Base-by-base conservation (phyloP, 2,797 vertebrate species). In the Myotis pilosus region DNA sequence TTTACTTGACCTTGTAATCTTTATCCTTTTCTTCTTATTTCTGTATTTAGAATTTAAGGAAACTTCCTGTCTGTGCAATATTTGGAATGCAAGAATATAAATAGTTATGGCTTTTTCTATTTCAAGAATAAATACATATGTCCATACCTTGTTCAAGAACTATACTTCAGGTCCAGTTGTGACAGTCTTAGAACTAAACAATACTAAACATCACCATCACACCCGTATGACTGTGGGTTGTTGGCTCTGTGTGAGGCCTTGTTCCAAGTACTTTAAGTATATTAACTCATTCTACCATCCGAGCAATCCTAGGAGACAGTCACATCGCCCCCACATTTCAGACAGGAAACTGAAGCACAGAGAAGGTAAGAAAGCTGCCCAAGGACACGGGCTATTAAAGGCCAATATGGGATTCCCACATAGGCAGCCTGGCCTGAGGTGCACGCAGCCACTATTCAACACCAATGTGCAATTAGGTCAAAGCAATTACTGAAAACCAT, bases 11-110 rank as follows among this genome's bases (percentile, higher is more conserved):
- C 17, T 23, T 2, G 3, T 13, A 41, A 33, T 91, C 49, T 79
- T 94, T 87, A 84, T 96, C 49, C 9, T 89, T 92, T n/a, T 94
- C 38, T 55, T 47, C 23, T 79, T 60, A 92, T 44, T 49, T 64
- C 92, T 97, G 69, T 88, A 88, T 97, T 86, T 97, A 95, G 87
- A 85, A 87, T 92, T 51, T 44, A 95, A 84, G 62, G 68, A 96
- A 96, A 93, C 71, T 68, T 93, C 79, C 49, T 93, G 7, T 79
- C 85, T 83, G 93, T 97, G 92, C 28, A 9, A 71, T 55, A 57
- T 66, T 95, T 96, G 71, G 97, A 92, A 95, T 38, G 69, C 16
- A 66, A 55, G 64, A 0, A 25, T 75, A 97, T 64, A 83, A 95
- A 95, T 0, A 9, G 76, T 72, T 62, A 92, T 25, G 87, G 57